Evolutionary conservation across 2,113 vertebrate genomes (phyloP).

Genomic region (Motacilla alba): DNA sequence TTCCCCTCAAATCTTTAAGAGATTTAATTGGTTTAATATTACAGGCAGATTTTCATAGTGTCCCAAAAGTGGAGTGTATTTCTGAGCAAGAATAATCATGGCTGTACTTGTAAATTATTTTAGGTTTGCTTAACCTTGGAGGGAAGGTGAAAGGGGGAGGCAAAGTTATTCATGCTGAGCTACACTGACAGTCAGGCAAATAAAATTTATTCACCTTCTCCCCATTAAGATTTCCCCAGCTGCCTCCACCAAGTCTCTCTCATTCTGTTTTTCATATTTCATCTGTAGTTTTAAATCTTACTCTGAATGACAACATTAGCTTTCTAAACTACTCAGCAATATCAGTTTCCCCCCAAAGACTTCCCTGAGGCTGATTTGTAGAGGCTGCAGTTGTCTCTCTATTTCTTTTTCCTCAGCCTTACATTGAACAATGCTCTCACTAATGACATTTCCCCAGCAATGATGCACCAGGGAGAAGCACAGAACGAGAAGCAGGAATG

Average conservation of each 20-base stretch:
- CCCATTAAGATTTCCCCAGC: neutral
- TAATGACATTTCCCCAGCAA: conserved; percentile 47
- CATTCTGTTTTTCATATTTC: neutral
- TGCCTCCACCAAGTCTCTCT: neutral
- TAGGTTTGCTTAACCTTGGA: neutral
- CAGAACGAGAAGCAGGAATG: neutral
- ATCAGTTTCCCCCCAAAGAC: conserved; percentile 16
- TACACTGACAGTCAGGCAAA: neutral
- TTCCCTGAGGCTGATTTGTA: conserved; percentile 29
- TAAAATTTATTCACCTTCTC: neutral
- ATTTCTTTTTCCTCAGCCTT: neutral
- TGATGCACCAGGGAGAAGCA: conserved; percentile 15
- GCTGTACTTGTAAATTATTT: neutral
- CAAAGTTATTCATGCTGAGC: neutral
- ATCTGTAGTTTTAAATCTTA: conserved; percentile 1
- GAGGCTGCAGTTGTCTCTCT: neutral
- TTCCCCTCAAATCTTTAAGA: neutral
- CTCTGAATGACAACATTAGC: conserved; percentile 12
- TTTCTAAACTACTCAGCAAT: conserved; percentile 45
- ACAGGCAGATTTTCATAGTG: neutral
- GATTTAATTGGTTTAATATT: neutral
- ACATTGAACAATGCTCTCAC: conserved; percentile 10
- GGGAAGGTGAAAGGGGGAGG: neutral
- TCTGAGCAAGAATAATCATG: neutral
- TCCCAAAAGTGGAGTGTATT: neutral